phyloP scores from a whole-genome alignment of 1,140 invertebrate species.

The Euwallacea fornicatus region DNA sequence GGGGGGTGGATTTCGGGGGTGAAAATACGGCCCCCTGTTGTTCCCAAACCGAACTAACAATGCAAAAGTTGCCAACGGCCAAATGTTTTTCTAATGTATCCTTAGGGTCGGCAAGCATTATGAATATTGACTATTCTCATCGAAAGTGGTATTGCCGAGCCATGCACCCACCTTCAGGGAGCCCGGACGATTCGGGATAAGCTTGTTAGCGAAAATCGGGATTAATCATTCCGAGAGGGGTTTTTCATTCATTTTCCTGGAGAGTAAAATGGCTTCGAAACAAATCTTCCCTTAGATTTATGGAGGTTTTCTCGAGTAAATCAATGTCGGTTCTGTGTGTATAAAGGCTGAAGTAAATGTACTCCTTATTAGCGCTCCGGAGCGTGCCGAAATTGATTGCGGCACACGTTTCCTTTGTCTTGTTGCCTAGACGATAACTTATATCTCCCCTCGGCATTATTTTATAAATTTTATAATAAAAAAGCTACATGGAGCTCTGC shows the following conservation, averaged over 20 bases:
- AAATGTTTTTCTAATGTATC: slow-evolving; percentile 10
- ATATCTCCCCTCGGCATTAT: background rate
- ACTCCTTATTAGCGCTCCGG: slow-evolving; percentile 14
- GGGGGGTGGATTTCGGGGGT: slow-evolving; percentile 13
- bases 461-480: background rate
- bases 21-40: background rate
- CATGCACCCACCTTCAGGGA: too few species aligned
- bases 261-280: slow-evolving; percentile 36
- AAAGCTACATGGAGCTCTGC: background rate
- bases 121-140: too few species aligned
- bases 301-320: slow-evolving; percentile 39
- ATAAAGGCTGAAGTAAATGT: slow-evolving; percentile 3
- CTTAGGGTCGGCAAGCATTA: background rate
- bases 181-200: slow-evolving; percentile 7
- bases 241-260: slow-evolving; percentile 48
- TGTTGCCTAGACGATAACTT: background rate
- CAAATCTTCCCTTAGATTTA: slow-evolving; percentile 45
- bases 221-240: slow-evolving; percentile 48
- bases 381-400: slow-evolving; percentile 3
- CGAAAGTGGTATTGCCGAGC: too few species aligned
- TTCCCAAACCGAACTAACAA: slow-evolving; percentile 18
- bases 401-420: background rate
- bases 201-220: slow-evolving; percentile 40
- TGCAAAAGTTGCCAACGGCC: slow-evolving; percentile 17
- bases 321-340: slow-evolving; percentile 33